Base-by-base conservation (phyloP, 2,888 invertebrate genomes). In the Pachycephus smyrnensis region DNA sequence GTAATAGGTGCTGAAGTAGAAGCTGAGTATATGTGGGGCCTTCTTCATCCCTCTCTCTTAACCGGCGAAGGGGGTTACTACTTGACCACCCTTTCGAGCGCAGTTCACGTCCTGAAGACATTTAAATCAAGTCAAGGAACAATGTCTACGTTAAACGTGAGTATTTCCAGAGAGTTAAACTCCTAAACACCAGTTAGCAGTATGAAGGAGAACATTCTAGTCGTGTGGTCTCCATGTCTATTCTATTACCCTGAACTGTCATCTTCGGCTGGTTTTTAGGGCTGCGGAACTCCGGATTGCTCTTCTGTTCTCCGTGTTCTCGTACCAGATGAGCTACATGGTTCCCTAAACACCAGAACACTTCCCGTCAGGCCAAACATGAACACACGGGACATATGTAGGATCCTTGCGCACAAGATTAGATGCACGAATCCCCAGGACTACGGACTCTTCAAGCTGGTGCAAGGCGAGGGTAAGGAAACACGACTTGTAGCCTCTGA, bases 381-480 rank as follows among this genome's bases (percentile, higher is more conserved):
- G 93, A 97, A 97, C 36, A 97, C 98, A 0, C 94, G 96, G 76
- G 98, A 98, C 92, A 95, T 99, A 77, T 98, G 98, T 92, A 96
- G 98, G 76, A 97, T 98, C 89, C 96, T 99, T 78, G 98, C 98
- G 30, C 98, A 98, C 90, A 98, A 98, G 89, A 97, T 98, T 79
- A 95, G 97, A 88, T 97, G 99, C 85, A 98, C 98, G 79, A 99
- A 98, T 92, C 98, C 98, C 31, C 98, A 98, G 92, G 98, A 99
- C 92, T 98, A 98, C 90, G 98, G 97, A 77, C 94, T 99, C 77
- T 98, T 97, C 90, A 96, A 97, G 83, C 93, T 98, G 80, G 96
- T 97, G 78, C 96, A 97, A 89, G 98, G 98, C 85, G 96, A 97
- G 94, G 97, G 97, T 97, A 91, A 89, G 88, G 82, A 80, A 83